These are phyloP conservation scores for Oscheius onirici DNA, from an alignment of 2,888 invertebrate species.

Conservation along the genomic window DNA sequence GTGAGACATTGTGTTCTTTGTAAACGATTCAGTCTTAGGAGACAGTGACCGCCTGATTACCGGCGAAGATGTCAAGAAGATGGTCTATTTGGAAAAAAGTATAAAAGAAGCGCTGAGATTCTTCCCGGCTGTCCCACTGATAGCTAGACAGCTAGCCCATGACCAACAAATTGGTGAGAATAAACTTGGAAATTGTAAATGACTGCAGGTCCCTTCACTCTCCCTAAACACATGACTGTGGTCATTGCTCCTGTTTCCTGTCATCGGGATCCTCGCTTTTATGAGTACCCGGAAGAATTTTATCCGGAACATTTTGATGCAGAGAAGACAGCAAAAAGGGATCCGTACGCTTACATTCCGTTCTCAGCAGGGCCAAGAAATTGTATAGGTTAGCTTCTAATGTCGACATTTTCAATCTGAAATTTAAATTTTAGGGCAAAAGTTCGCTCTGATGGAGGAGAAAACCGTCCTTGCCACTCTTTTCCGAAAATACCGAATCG, in stretches of 20 bases:
- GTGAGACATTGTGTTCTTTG: constrained; percentile 7
- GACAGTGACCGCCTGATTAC: constrained; percentile 20
- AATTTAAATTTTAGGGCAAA: constrained; percentile 60
- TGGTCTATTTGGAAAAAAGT: constrained; percentile 54
- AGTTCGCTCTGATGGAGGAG: constrained; percentile 71
- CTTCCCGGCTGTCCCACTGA: constrained; percentile 51
- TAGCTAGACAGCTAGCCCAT: constrained; percentile 58
- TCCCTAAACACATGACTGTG: constrained; percentile 70
- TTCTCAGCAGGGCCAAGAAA: constrained; percentile 68
- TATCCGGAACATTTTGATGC: constrained; percentile 73
- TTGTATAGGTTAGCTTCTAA: constrained; percentile 66
- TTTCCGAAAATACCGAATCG: constrained; percentile 67
- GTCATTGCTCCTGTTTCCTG: constrained; percentile 65
- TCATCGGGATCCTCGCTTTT: constrained; percentile 68
- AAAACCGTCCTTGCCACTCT: constrained; percentile 72
- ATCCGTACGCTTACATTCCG: constrained; percentile 65
- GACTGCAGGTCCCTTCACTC: constrained; percentile 21
- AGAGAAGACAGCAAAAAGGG: constrained; percentile 64
- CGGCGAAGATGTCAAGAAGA: constrained; percentile 49
- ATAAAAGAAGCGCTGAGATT: constrained; percentile 50
- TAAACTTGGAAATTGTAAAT: no score
- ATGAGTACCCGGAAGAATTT: constrained; percentile 72
- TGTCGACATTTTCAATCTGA: background rate
- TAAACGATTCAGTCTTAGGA: no score
- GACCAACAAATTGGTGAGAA: constrained; percentile 55